phyloP scores from a whole-genome alignment of 2,797 vertebrate species.

The Fundulus diaphanus region DNA sequence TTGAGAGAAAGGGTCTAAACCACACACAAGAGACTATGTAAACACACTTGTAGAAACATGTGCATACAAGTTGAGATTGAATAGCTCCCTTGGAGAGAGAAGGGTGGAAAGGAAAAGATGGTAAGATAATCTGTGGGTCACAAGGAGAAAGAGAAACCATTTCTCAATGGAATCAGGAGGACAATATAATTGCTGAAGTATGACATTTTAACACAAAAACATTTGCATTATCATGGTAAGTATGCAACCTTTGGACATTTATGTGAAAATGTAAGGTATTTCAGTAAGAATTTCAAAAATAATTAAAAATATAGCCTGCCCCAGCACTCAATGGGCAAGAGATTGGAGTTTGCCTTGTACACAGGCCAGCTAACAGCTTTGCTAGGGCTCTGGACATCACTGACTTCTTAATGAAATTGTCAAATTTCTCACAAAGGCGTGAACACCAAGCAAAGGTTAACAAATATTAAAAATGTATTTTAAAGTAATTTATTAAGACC shows the following conservation, averaged over 20 bases:
- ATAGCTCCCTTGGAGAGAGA: background rate
- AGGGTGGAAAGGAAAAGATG: conserved; percentile 1
- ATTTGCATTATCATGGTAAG: conserved; percentile 12
- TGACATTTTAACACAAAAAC: conserved; percentile 36
- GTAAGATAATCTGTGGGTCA: conserved; percentile 21
- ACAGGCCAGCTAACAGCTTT: no score
- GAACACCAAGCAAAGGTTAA: no score
- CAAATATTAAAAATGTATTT: background rate
- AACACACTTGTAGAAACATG: background rate
- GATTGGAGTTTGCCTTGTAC: background rate
- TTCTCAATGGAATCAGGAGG: conserved; percentile 15
- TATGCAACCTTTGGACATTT: conserved; percentile 14
- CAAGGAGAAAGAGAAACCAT: conserved; percentile 29
- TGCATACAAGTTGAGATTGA: conserved; percentile 2
- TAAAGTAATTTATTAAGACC: background rate
- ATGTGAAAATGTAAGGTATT: background rate
- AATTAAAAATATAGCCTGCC: no score
- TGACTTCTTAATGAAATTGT: no score
- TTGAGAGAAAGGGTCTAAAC: conserved; percentile 6
- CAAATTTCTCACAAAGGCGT: no score
- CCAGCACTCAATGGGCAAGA: background rate
- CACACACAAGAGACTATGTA: background rate
- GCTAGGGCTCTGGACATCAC: no score
- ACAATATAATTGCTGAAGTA: conserved; percentile 36
- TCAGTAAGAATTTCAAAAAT: background rate